A percentile compares a stretch with the other conserved stretches of the same genome.
Conservation (phyloP, 2,797 vertebrate species). For the Arnoldichthys spilopterus region DNA sequence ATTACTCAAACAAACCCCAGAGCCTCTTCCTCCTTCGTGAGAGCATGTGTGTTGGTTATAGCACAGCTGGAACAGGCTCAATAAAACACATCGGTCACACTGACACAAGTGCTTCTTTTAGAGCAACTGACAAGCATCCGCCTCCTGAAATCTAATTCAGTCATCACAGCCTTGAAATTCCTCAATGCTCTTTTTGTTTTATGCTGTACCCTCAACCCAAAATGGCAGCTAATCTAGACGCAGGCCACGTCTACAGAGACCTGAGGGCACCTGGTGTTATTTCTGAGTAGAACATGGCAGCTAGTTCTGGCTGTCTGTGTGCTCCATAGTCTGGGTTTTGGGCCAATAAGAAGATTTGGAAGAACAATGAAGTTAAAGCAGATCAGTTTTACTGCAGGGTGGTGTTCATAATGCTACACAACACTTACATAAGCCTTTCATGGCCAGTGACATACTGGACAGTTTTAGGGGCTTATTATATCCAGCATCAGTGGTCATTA, state of each 20-base stretch:
- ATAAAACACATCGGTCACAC: constrained; percentile 22
- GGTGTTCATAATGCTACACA: too few relatives aligned
- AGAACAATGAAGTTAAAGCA: not conserved
- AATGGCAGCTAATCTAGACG: not conserved
- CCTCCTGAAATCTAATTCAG: constrained; percentile 4
- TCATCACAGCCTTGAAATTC: not conserved
- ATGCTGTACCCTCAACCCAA: not conserved
- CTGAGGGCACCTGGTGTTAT: not conserved
- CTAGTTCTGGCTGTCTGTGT: not conserved
- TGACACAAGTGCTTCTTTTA: constrained; percentile 3
- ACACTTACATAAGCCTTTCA: too few relatives aligned
- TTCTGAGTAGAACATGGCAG: constrained; percentile 8
- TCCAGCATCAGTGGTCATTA: too few relatives aligned
- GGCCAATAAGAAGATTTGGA: not conserved
- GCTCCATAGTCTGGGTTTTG: not conserved
- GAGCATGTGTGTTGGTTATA: constrained; percentile 17
- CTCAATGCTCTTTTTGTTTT: not conserved
- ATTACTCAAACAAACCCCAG: constrained; percentile 37
- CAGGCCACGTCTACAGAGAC: not conserved
- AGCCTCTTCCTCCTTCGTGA: constrained; percentile 26
- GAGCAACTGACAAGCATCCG: not conserved
- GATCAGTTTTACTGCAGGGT: too few relatives aligned
- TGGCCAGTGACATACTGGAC: too few relatives aligned
- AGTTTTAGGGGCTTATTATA: too few relatives aligned
- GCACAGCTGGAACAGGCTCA: constrained; percentile 4